Evolutionary conservation across 1,140 invertebrate genomes (phyloP).

Genomic region (Oreohelix idahoensis): DNA sequence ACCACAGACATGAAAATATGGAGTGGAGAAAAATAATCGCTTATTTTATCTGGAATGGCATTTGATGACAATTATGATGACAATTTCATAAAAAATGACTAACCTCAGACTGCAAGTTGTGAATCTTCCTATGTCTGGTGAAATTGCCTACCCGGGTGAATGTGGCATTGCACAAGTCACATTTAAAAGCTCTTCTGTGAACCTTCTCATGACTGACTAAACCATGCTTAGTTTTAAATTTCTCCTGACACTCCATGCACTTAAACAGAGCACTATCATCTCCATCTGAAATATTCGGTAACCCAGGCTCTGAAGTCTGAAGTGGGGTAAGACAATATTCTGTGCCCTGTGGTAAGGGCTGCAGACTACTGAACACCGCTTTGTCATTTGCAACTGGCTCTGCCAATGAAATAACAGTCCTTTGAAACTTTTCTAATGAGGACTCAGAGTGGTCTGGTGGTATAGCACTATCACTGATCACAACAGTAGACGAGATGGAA

Average conservation of each 20-base stretch:
- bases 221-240: neutral
- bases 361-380: neutral
- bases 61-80: too few species aligned
- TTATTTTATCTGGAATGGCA: too few species aligned
- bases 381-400: neutral
- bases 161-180: constrained; percentile 43
- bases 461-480: neutral
- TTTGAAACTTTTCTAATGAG: neutral
- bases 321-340: neutral
- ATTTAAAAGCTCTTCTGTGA: constrained; percentile 26
- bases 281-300: neutral
- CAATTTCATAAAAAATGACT: neutral
- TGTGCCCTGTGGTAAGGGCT: neutral
- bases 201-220: constrained; percentile 13
- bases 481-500: neutral
- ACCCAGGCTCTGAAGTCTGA: neutral
- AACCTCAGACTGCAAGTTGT: constrained; percentile 33
- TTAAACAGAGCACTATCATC: neutral
- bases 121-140: constrained; percentile 42
- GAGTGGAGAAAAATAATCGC: too few species aligned
- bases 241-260: constrained; percentile 23
- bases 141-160: constrained; percentile 38
- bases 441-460: neutral
- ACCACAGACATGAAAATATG: too few species aligned
- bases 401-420: neutral